phyloP scores from a whole-genome alignment of 1,140 invertebrate genomes.

The Eueides isabella region DNA sequence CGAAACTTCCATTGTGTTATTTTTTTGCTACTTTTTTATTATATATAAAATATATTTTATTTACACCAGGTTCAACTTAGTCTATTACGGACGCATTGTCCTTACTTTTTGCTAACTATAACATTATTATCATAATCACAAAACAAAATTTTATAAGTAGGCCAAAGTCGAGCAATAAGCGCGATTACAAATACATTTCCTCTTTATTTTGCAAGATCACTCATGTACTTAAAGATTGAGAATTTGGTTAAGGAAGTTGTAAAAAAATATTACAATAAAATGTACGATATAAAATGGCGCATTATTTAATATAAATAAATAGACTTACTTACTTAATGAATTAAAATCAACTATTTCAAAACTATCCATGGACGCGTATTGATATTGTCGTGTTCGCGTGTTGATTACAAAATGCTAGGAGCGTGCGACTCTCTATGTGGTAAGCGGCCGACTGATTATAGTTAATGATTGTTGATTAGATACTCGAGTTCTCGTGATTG shows the following conservation, averaged over 20 bases:
- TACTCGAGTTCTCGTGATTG: slow-evolving; percentile 57
- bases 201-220: slow-evolving; percentile 32
- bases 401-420: slow-evolving; percentile 24
- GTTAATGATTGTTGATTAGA: slow-evolving; percentile 69
- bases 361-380: slow-evolving; percentile 57
- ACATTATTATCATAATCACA: background rate
- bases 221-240: background rate
- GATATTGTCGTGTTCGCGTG: slow-evolving; percentile 38
- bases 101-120: background rate
- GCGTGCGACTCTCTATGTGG: slow-evolving; percentile 50
- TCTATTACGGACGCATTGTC: background rate
- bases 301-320: slow-evolving; percentile 12
- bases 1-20: too few species aligned
- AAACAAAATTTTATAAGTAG: slow-evolving; percentile 28
- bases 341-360: slow-evolving; percentile 66
- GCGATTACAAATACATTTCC: slow-evolving; percentile 43
- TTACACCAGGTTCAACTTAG: background rate
- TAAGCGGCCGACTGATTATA: slow-evolving; percentile 67
- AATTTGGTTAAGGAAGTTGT: background rate
- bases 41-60: background rate
- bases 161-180: slow-evolving; percentile 35
- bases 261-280: background rate
- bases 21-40: background rate
- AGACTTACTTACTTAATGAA: slow-evolving; percentile 72
- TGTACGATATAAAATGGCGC: background rate